Base-by-base conservation (phyloP, 2,888 invertebrate species). In the Latrodectus hesperus region DNA sequence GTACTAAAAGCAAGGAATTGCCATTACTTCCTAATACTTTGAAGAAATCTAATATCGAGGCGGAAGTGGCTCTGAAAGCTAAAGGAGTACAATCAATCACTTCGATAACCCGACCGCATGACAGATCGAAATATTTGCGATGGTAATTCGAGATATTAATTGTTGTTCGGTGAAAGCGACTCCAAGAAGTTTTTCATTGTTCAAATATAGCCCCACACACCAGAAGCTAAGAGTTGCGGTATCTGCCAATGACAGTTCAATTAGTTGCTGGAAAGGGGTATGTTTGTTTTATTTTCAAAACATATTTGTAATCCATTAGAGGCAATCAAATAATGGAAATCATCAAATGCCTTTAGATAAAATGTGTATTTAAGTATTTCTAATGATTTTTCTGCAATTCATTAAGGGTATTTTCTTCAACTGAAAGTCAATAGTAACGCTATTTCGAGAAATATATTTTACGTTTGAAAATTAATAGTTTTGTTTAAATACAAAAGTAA, bases 71-170 rank as follows among this genome's bases (percentile, higher is more conserved):
- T 51, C 22, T 55, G 68, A 68, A 68, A 82, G 81, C 65, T 22
- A 65, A 65, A 82, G 67, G 26, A 60, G 49, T 49, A 16, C 67
- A 49, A 82, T 82, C 82, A 51, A 82, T 82, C 82, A 82, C 70
- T 60, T 60, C 53, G 38, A 75, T 55, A 82, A 82, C 82, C 75
- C 16, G n/a, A 82, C 51, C 75, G 60, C 55, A 17, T 82, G 82
- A 82, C 82, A 82, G 82, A 82, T 82, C 82, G 82, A 82, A 82
- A 74, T 82, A 82, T 82, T 75, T 82, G 82, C 67, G 75, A 26
- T 67, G 70, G 60, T 82, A 82, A 82, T 82, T 74, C 53, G 75
- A 38, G 82, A 49, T 74, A 82, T 75, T 82, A 82, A 82, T 82
- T 74, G 49, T 74, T 75, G 74, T 82, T 75, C 17, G 67, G 22